Evolutionary conservation across 30 jellyfish, hydroid and myxozoan genomes (phyloP).

Genomic region (Turritopsis dohrnii): DNA sequence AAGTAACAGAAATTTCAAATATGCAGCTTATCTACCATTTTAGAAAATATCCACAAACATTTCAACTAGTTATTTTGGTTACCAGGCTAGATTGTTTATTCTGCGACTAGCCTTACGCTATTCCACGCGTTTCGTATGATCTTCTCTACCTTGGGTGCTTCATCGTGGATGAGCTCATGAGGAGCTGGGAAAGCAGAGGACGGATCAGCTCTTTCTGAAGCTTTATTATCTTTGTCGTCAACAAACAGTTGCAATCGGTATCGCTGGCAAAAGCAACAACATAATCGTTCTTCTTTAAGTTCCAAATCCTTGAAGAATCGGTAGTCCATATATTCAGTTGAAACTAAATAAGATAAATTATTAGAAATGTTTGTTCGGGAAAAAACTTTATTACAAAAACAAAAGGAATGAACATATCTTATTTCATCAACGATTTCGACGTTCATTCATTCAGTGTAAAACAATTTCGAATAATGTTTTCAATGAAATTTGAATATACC

Average conservation of each 20-base stretch:
- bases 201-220: slow-evolving; percentile 59
- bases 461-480: not conserved
- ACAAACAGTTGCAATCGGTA: slow-evolving; percentile 73
- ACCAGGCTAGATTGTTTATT: slow-evolving; percentile 16
- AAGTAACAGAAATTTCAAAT: too few species aligned
- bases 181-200: slow-evolving; percentile 82
- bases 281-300: slow-evolving; percentile 69
- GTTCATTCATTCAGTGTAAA: too few species aligned
- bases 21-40: not conserved
- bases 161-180: slow-evolving; percentile 81
- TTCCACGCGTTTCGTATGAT: slow-evolving; percentile 95
- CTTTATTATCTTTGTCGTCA: slow-evolving; percentile 93
- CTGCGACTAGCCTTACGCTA: slow-evolving; percentile 88
- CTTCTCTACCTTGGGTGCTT: slow-evolving; percentile 84
- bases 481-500: slow-evolving; percentile 35
- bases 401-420: not conserved
- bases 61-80: not conserved
- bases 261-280: slow-evolving; percentile 89
- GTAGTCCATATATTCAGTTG: slow-evolving; percentile 98
- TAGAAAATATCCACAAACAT: not conserved
- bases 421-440: not conserved
- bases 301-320: slow-evolving; percentile 97
- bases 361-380: not conserved
- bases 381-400: not conserved
- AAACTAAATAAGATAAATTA: slow-evolving; percentile 36